Evolutionary conservation across 2,113 vertebrate species (phyloP).

Genomic region (Engystomops pustulosus): DNA sequence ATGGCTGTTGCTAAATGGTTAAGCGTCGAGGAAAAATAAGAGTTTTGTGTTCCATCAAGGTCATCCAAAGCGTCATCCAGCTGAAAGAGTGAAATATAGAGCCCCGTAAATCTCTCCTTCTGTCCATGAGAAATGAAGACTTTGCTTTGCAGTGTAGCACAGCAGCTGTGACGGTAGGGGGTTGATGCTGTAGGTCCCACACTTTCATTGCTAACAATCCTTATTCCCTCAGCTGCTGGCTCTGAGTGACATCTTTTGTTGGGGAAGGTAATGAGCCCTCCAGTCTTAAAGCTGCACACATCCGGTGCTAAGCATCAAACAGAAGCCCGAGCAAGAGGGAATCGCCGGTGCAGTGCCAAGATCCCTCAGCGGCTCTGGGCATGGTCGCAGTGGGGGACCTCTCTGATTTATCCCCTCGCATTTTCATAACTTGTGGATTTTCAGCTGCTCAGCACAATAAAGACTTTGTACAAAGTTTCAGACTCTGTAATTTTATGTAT

Average conservation of each 20-base stretch:
- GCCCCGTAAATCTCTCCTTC: constrained; percentile 1
- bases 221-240: constrained; percentile 54
- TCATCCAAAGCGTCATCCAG: constrained; percentile 20
- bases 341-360: constrained; percentile 59
- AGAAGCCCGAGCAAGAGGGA: constrained; percentile 61
- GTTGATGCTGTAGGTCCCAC: constrained; percentile 26
- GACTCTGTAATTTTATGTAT: not conserved
- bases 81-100: constrained; percentile 28
- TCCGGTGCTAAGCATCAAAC: constrained; percentile 57
- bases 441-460: constrained; percentile 15
- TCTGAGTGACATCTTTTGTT: constrained; percentile 65
- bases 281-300: constrained; percentile 59
- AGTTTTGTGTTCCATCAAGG: constrained; percentile 23
- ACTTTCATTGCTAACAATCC: constrained; percentile 52
- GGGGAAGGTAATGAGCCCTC: constrained; percentile 64
- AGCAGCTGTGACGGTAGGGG: constrained; percentile 46
- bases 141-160: constrained; percentile 14
- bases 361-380: constrained; percentile 56
- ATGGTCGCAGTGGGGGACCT: constrained; percentile 59
- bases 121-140: constrained; percentile 23
- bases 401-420: constrained; percentile 52
- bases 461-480: constrained; percentile 6
- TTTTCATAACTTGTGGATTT: constrained; percentile 21
- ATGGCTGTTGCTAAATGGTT: constrained; percentile 21
- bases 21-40: not conserved